Base-by-base conservation (phyloP, 2,113 vertebrate species). In the Cyprinodon variegatus region DNA sequence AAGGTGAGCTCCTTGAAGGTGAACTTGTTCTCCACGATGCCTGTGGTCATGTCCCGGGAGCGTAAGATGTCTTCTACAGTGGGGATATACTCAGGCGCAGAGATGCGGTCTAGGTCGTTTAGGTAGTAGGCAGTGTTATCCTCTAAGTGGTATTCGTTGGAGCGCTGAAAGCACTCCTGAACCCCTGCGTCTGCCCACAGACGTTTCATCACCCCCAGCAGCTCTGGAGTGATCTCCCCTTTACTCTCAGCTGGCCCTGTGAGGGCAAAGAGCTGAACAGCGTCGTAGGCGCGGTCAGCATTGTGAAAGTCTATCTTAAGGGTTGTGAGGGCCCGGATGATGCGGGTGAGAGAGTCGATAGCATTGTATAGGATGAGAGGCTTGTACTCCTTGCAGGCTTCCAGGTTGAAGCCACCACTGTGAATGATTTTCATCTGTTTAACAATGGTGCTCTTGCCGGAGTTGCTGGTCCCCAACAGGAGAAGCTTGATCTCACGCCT, bases 381-480 rank as follows among this genome's bases (percentile, higher is more conserved):
- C 94, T 97, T 96, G 93, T 99, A 99, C 90, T 99, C 98, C 92
- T 97, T 97, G 93, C 98, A 99, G 40, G 98, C 98, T 65, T 99
- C 98, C 78, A 99, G 90, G 88, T 99, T 99, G 88, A 99, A 99
- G 76, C 98, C 98, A 0, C 98, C 98, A 0, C 98, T 99, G 87
- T 99, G 98, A 82, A 99, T 99, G 83, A 99, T 99, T 91, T 99
- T 99, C 98, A 99, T 99, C 92, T 99, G 98, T 88, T 99, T 99
- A 76, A 99, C 98, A 0, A 99, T 98, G 81, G 98, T 99, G 78
- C 98, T 99, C 92, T 99, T 99, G 83, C 98, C 98, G 0, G 98
- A 99, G 91, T 99, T 99, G 94, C 98, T 99, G 90, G 98, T 99
- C 64, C 98, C 98, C 63, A 99, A 93, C 77, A 99, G 94, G 57